Conservation (phyloP, 92 coral and sea anemone species). For the Anthopleura xanthogrammica region DNA sequence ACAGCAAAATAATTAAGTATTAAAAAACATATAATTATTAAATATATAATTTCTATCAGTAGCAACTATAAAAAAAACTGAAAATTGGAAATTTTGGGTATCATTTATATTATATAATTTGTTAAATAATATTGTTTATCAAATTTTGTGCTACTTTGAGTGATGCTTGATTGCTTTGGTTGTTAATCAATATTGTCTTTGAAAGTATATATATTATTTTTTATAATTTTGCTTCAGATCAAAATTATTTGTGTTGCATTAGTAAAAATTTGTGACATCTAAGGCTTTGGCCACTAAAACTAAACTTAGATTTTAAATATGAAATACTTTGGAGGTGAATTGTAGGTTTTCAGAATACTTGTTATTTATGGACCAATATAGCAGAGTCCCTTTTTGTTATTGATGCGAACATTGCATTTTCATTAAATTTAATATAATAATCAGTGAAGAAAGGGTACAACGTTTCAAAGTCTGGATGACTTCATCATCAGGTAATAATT, state of each 20-base stretch:
- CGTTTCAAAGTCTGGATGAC: too few species aligned
- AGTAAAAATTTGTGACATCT: neutral
- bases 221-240: neutral
- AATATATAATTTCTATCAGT: too few species aligned
- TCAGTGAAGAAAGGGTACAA: too few species aligned
- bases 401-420: neutral
- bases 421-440: too few species aligned
- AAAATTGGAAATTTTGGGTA: too few species aligned
- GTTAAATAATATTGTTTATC: neutral
- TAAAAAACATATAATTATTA: neutral
- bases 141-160: neutral
- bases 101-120: neutral
- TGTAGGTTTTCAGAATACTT: neutral
- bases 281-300: neutral
- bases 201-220: neutral
- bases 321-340: neutral
- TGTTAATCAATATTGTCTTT: neutral
- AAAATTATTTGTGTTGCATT: neutral
- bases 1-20: neutral
- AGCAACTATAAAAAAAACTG: too few species aligned
- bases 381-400: neutral
- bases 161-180: neutral
- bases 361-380: neutral
- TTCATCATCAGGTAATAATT: too few species aligned
- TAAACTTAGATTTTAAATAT: neutral